These are phyloP conservation scores for Gastrophryne carolinensis DNA, from an alignment of 2,797 vertebrate species.

Conservation along the genomic window DNA sequence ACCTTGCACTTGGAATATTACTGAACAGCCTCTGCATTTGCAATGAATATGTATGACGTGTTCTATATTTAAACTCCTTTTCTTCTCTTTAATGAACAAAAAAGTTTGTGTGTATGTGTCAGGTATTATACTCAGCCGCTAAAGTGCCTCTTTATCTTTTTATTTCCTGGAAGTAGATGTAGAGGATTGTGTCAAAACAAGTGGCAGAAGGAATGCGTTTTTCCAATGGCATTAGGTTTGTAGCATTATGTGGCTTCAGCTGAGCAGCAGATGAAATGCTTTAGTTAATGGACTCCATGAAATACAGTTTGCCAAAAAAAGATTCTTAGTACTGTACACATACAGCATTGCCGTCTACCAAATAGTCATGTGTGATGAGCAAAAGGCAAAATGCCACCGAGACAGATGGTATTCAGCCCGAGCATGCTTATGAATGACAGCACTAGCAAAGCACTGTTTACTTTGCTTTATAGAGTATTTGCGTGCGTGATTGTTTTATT, in stretches of 20 bases:
- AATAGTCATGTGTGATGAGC: conserved; percentile 18
- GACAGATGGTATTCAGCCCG: conserved; percentile 32
- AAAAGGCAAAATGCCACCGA: conserved; percentile 35
- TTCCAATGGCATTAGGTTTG: conserved; percentile 14
- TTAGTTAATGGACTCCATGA: conserved; percentile 42
- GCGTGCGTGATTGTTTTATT: background rate
- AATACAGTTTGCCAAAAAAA: conserved; percentile 17
- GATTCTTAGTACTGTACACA: conserved; percentile 22
- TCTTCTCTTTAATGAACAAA: conserved; percentile 4
- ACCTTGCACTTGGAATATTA: too few species aligned
- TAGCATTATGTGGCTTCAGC: conserved; percentile 30
- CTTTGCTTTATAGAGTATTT: too few species aligned
- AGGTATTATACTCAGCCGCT: conserved; percentile 15
- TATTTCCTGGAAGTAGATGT: conserved; percentile 11
- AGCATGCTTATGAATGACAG: conserved; percentile 18
- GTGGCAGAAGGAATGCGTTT: conserved; percentile 32
- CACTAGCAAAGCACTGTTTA: background rate
- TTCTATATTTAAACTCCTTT: background rate
- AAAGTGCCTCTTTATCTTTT: conserved; percentile 29
- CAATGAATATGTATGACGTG: background rate
- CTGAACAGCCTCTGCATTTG: too few species aligned
- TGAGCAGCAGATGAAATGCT: conserved; percentile 31
- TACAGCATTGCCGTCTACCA: conserved; percentile 8
- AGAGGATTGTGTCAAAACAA: background rate
- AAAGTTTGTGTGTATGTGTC: background rate